A percentile compares a stretch with the other conserved stretches of the same genome.
Conservation (phyloP, 2,113 vertebrate genomes). For the Anguilla japonica region DNA sequence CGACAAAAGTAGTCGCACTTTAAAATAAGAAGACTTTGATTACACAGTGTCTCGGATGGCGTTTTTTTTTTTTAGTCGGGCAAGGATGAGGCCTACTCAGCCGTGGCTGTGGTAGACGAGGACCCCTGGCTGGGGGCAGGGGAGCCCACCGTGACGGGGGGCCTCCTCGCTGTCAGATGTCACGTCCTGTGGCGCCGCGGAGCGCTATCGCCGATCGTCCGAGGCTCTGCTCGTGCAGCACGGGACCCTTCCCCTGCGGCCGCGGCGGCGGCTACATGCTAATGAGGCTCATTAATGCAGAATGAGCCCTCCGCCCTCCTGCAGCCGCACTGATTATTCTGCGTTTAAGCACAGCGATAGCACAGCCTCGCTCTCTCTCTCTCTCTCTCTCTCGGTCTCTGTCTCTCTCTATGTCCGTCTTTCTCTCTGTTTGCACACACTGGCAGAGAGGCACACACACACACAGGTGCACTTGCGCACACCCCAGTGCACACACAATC, state of each 20-base stretch:
- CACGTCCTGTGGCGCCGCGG: slow-evolving; percentile 56
- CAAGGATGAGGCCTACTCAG: background rate
- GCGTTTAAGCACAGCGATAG: slow-evolving; percentile 68
- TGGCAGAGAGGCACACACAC: no score
- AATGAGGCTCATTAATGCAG: slow-evolving; percentile 71
- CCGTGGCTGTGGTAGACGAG: slow-evolving; percentile 43
- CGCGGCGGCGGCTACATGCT: slow-evolving; percentile 53
- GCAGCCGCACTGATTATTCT: slow-evolving; percentile 64
- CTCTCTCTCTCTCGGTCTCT: no score
- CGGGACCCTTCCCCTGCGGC: slow-evolving; percentile 61
- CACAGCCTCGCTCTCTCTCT: slow-evolving; percentile 44
- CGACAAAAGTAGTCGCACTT: no score
- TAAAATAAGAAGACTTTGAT: no score
- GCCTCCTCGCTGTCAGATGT: slow-evolving; percentile 58
- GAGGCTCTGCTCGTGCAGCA: slow-evolving; percentile 71
- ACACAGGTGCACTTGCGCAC: no score
- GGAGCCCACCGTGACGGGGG: slow-evolving; percentile 62
- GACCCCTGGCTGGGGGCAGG: slow-evolving; percentile 62
- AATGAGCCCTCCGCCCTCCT: slow-evolving; percentile 46
- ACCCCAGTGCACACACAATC: no score
- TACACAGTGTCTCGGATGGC: no score
- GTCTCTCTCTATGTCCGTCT: no score
- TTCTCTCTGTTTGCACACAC: no score
- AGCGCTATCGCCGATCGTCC: slow-evolving; percentile 70
- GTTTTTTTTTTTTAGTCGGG: background rate